Base-by-base conservation (phyloP, 2,888 invertebrate species). In the Pseudeuparius sepicola region DNA sequence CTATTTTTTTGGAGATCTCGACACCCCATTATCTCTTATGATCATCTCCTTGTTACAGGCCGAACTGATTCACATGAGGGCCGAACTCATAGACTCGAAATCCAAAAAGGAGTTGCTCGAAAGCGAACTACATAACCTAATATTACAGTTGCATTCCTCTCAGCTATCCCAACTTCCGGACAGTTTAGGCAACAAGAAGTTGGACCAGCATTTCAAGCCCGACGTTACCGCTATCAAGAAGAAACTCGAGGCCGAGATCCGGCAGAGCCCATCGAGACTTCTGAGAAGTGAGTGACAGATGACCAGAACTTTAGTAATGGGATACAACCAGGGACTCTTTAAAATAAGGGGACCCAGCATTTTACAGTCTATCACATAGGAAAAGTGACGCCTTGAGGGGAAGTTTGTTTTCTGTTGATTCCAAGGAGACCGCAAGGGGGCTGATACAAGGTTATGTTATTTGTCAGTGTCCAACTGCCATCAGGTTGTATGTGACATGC, bases 51-150 rank as follows among this genome's bases (percentile, higher is more conserved):
- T 6, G 4, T 60, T 64, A 33, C 66, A 85, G 85, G 83, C 85
- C 37, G 85, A 86, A 61, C 64, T 86, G 44, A 72, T 79, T 34
- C 76, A 79, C 53, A 71, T 82, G 67, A 71, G 82, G 50, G 73
- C 78, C 34, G 82, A 85, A 55, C 59, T 85, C 49, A 71, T 76
- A 31, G 79, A 83, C 48, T 73, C 79, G 9, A 67, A 75, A 53
- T 75, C 82, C 9, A 65, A 67, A 33, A 67, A 69, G 41, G 63
- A 68, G 45, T 62, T 71, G 15, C 52, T 74, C 39, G 75, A 78
- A 51, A 70, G 72, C 45, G 75, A 80, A 53, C 60, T 73, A 35
- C 72, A 74, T 51, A 70, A 71, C 40, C 57, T 77, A 41, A 56
- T 78, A 43, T 61, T 75, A 18, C 75, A 76, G 52, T 55, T 75